Evolutionary conservation across 2,888 invertebrate species (phyloP), one percentile per base, ranked within the genome.

Genomic region (Pachymerium ferrugineum): DNA sequence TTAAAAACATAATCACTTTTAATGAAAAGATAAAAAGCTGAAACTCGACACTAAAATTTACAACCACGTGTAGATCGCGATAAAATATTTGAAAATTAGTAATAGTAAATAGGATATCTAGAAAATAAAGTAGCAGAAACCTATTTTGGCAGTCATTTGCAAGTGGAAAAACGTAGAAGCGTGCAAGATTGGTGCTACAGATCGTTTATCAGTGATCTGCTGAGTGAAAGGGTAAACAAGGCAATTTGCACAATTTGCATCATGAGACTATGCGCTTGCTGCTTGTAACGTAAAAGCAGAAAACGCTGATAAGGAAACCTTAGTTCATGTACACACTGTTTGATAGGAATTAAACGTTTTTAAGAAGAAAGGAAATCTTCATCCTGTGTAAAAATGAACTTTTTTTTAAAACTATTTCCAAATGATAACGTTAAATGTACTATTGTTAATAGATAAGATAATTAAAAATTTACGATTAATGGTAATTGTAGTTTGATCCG

Each of bases 191-290:
- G n/a, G n/a, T n/a, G 62, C 62, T 62, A 62, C 62, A 22, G 62
- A 62, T 62, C 62, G 62, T 62, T 62, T 62, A 62, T 62, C 62
- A 62, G 62, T 62, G 62, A 62, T 62, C 62, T 62, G 62, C 62
- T 62, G 62, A 62, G 62, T 62, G 47, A 62, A 62, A 62, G 62
- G 62, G 62, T 62, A 62, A 62, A 62, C 62, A 62, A 62, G 62
- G 62, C 62, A 62, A 62, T 62, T 62, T 62, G 62, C 62, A 62
- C 62, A 62, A 62, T 62, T 62, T 62, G 62, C 62, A 62, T 62
- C 62, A n/a, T 62, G 62, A 62, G 62, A 62, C 62, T 62, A 62
- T 28, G 28, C n/a, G n/a, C n/a, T n/a, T n/a, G n/a, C n/a, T n/a
- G n/a, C n/a, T n/a, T n/a, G n/a, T 10, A 12, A 25, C 62, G 62